A percentile compares a stretch with the other conserved stretches of the same genome.
phyloP scores from a whole-genome alignment of 2,113 vertebrate genomes.

The Anoplopoma fimbria region DNA sequence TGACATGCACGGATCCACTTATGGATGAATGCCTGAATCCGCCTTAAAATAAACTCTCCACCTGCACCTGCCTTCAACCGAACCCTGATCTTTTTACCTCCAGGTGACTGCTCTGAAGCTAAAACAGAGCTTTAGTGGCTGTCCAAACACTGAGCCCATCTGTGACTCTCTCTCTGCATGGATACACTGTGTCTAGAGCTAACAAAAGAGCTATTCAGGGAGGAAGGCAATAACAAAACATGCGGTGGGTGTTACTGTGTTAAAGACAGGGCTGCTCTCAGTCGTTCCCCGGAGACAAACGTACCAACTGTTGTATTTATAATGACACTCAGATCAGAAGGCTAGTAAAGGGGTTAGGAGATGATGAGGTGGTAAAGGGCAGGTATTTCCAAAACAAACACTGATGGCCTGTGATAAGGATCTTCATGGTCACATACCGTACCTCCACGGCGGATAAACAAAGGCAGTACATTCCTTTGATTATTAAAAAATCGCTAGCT shows the following conservation, averaged over 20 bases:
- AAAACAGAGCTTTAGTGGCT: constrained; percentile 47
- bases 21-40: not conserved
- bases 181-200: constrained; percentile 39
- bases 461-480: constrained; percentile 33
- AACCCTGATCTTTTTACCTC: constrained; percentile 60
- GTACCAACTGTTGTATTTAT: not conserved
- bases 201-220: constrained; percentile 57
- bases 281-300: not conserved
- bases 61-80: not conserved
- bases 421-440: not conserved
- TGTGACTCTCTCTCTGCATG: constrained; percentile 46
- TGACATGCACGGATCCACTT: not conserved
- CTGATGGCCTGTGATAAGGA: not conserved
- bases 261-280: not conserved
- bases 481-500: constrained; percentile 27
- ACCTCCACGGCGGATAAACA: constrained; percentile 11
- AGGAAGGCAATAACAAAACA: constrained; percentile 31
- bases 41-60: no score
- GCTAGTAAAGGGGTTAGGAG: not conserved
- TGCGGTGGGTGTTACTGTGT: constrained; percentile 6
- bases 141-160: constrained; percentile 57
- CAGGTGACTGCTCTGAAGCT: constrained; percentile 47
- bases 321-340: not conserved
- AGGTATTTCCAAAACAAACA: constrained; percentile 10
- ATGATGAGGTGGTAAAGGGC: constrained; percentile 11